These are phyloP conservation scores for Thera obeliscata DNA, from an alignment of 2,888 invertebrate species.

Conservation along the genomic window DNA sequence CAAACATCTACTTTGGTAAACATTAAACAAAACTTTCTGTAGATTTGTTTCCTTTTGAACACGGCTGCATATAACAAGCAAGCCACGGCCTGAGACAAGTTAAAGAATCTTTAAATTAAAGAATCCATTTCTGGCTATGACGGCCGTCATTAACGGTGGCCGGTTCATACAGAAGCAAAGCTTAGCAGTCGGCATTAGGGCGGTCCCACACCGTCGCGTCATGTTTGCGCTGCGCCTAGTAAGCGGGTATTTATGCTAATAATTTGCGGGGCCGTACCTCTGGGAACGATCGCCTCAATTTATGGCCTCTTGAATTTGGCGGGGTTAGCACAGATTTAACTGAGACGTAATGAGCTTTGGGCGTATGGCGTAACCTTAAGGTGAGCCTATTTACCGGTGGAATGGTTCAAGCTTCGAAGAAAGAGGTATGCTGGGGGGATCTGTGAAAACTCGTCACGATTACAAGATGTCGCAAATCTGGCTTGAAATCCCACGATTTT, in stretches of 20 bases:
- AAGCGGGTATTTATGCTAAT: conserved; percentile 73
- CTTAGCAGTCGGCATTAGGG: conserved; percentile 4
- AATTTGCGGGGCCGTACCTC: conserved; percentile 51
- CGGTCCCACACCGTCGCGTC: conserved; percentile 34
- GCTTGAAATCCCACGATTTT: background rate
- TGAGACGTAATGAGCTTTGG: conserved; percentile 50
- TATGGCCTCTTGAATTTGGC: conserved; percentile 63
- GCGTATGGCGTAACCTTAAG: conserved; percentile 32
- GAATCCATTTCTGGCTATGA: background rate
- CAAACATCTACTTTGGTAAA: background rate
- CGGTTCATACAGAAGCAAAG: background rate
- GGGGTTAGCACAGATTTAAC: conserved; percentile 62
- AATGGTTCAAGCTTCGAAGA: conserved; percentile 28
- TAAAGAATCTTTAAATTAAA: too few relatives aligned
- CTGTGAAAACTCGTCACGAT: background rate
- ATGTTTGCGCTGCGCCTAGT: conserved; percentile 63
- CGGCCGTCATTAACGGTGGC: background rate
- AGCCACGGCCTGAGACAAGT: too few relatives aligned
- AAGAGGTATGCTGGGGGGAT: conserved; percentile 7
- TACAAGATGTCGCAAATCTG: background rate
- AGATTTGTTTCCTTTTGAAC: background rate
- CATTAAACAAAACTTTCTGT: too few relatives aligned
- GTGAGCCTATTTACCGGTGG: conserved; percentile 15
- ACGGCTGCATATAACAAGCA: background rate
- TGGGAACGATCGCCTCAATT: conserved; percentile 68